A percentile compares a stretch with the other conserved stretches of the same genome.
These are phyloP conservation scores for Trematomus bernacchii DNA, from an alignment of 2,797 vertebrate species.

Conservation along the genomic window DNA sequence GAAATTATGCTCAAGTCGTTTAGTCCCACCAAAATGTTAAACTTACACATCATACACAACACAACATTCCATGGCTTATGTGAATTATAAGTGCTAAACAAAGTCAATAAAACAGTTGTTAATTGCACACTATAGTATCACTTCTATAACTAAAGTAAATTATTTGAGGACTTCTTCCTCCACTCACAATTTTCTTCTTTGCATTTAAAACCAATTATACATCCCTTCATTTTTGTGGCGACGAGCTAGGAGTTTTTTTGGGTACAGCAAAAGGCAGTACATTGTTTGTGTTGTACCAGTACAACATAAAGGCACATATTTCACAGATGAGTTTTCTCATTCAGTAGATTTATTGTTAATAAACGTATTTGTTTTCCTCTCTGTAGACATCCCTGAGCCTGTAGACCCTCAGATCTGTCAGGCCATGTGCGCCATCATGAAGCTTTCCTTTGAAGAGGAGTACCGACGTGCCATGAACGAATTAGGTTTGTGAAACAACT, in stretches of 20 bases:
- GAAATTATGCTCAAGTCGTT: too few relatives aligned
- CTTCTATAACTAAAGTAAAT: not conserved
- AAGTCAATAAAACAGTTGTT: too few relatives aligned
- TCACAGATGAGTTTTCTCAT: not conserved
- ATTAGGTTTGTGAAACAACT: slow-evolving; percentile 84
- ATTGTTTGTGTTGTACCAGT: too few relatives aligned
- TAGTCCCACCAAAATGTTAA: too few relatives aligned
- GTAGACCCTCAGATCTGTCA: slow-evolving; percentile 98
- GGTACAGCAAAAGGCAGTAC: not conserved
- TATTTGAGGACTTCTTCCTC: not conserved
- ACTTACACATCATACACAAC: too few relatives aligned
- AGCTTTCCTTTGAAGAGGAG: slow-evolving; percentile 97
- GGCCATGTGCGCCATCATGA: slow-evolving; percentile 96
- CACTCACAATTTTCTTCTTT: not conserved
- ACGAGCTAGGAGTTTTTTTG: not conserved
- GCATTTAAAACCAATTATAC: not conserved
- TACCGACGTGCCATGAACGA: slow-evolving; percentile 97
- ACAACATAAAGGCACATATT: too few relatives aligned
- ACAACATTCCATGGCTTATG: too few relatives aligned
- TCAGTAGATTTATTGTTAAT: not conserved
- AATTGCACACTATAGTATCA: not conserved
- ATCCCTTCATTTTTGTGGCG: not conserved
- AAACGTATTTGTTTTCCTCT: not conserved
- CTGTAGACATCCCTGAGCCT: slow-evolving; percentile 87
- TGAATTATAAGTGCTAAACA: too few relatives aligned